Evolutionary conservation across 2,888 invertebrate genomes (phyloP), one percentile per base, ranked within the genome.

Genomic region (Acanthococcus lagerstroemiae): DNA sequence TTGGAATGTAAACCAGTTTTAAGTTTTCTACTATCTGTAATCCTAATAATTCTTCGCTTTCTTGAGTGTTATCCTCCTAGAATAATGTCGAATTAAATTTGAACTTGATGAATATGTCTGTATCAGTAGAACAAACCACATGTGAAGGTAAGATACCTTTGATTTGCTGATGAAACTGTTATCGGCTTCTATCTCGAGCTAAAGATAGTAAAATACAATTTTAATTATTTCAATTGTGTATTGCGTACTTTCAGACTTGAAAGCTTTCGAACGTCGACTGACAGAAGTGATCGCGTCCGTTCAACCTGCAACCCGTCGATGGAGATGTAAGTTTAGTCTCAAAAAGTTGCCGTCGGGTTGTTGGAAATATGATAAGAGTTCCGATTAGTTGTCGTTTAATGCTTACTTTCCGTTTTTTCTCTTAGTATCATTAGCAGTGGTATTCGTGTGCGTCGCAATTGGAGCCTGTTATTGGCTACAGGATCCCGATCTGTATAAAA

Each of bases 211-310:
- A 37, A 21, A 50, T 9, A 17, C 25, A 12, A 19, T 30, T 25
- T 17, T 60, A 21, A 27, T 17, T 26, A 1, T 1, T 37, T 63
- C 15, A 65, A 2, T 26, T 30, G 17, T 45, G 52, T 60, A 6
- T 55, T 66, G 27, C 48, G 74, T 71, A 24, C 72, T 81, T 79
- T 74, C 79, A 90, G 97, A 99, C 83, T 81, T 99, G 72, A 97
- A 96, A 79, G 96, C 96, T 45, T 97, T 97, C 77, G 97, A 99
- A 78, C 84, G 96, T 70, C 84, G 97, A 65, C 80, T 99, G 24
- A 97, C 95, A 0, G 97, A 99, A 81, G 96, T 97, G 17, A 95
- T 99, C 75, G 87, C 91, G 71, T 92, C 94, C 75, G 83, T 96
- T 72, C 92, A 95, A 75, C 97, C 97, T 37, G 87, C 92, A 55